Base-by-base conservation (phyloP, 2,888 invertebrate genomes). In the Lomographa bimaculata region DNA sequence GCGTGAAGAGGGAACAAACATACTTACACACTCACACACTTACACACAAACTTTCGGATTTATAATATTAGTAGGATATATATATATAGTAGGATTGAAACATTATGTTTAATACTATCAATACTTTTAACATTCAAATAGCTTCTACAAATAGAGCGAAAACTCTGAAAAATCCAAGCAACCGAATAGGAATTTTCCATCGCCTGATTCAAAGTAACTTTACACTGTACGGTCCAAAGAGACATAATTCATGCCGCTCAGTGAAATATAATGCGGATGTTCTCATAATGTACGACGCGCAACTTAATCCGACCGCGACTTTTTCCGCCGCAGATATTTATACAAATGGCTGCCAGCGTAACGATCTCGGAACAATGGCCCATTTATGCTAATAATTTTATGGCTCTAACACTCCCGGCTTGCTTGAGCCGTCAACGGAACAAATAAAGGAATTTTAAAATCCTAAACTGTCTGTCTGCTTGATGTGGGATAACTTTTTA, bases 251-350 rank as follows among this genome's bases (percentile, higher is more conserved):
- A 83, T 77, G 78, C 68, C 72, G 63, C 74, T 69, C 71, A 68
- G 77, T 80, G 79, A 82, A 81, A 82, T 84, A 84, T 83, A 81
- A 83, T 76, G 80, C 82, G 82, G 80, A 80, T 79, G 72, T 80
- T 73, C 79, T 74, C 76, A 73, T 82, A 84, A 82, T 79, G 79
- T 83, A 85, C 80, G 78, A 78, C 74, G 76, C 71, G 80, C 74
- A 76, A 83, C 79, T 79, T 83, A 80, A 82, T 82, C 79, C 76
- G 60, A 64, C 56, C 62, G 62, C 71, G 69, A 77, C 71, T 83
- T 84, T 80, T 80, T 79, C 75, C 71, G 60, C 68, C 65, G 53
- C 62, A 64, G 69, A 71, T 76, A 76, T 76, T 71, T 75, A 75
- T 74, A 71, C 69, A 69, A 74, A 74, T 64, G 68, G 64, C 63